These are phyloP conservation scores for Heliconius charithonia DNA, from an alignment of 2,888 invertebrate genomes.

Conservation along the genomic window DNA sequence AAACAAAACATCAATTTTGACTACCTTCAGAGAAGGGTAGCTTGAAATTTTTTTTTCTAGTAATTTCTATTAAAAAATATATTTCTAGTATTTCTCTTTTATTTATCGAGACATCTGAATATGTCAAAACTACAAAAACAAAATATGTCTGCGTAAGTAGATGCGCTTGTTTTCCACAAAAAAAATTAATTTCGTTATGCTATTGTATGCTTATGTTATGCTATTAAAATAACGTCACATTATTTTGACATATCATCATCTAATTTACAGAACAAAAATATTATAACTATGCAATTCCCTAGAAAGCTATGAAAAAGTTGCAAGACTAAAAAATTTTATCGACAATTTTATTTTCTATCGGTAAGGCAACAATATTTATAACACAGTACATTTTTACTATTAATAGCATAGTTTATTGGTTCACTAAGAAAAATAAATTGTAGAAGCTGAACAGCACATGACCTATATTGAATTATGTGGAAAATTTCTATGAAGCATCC, in stretches of 20 bases:
- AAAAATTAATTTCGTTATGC: not conserved
- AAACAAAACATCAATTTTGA: conserved; percentile 1
- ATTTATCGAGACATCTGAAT: not conserved
- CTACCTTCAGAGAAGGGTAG: not conserved
- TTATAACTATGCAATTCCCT: too few species aligned
- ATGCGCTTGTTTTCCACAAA: not conserved
- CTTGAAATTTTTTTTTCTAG: too few species aligned
- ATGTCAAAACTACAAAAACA: not conserved
- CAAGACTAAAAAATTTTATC: too few species aligned
- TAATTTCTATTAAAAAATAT: too few species aligned
- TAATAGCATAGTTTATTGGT: not conserved
- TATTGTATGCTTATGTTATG: too few species aligned
- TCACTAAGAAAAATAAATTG: not conserved
- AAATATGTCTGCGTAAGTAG: not conserved
- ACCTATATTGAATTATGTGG: not conserved
- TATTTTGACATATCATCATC: too few species aligned
- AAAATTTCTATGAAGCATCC: not conserved
- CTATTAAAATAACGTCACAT: too few species aligned
- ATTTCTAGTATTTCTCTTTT: not conserved
- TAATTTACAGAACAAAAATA: too few species aligned
- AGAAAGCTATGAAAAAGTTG: too few species aligned
- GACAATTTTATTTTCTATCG: too few species aligned
- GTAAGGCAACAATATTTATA: not conserved
- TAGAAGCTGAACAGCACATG: not conserved
- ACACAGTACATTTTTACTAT: not conserved